These are phyloP conservation scores for Pachypsylla venusta DNA, from an alignment of 1,140 invertebrate species.

Conservation along the genomic window DNA sequence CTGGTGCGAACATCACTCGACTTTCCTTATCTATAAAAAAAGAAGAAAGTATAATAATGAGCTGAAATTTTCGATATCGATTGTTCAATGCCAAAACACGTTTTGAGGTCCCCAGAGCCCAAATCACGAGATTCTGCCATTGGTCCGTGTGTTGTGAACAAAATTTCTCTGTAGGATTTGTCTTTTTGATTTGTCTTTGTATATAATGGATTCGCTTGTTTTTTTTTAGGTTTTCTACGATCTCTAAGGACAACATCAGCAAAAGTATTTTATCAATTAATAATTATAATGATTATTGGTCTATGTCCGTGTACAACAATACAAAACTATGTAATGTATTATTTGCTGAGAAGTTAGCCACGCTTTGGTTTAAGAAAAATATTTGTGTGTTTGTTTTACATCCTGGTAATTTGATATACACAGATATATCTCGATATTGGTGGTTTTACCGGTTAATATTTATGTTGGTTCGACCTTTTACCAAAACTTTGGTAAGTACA, in stretches of 20 bases:
- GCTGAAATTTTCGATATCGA: no score
- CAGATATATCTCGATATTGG: conserved; percentile 59
- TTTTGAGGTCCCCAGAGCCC: no score
- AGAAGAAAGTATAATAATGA: no score
- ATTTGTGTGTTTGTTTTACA: conserved; percentile 72
- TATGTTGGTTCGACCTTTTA: conserved; percentile 71
- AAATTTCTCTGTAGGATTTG: conserved; percentile 12
- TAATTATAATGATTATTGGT: conserved; percentile 45
- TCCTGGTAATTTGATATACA: conserved; percentile 80
- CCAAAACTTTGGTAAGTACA: conserved; percentile 82
- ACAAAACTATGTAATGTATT: conserved; percentile 82
- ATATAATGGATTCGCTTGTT: conserved; percentile 23
- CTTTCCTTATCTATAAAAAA: no score
- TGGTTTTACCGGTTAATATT: conserved; percentile 67
- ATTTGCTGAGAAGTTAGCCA: conserved; percentile 60
- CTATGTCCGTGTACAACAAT: conserved; percentile 75
- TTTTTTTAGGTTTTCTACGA: conserved; percentile 46
- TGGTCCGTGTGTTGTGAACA: conserved; percentile 9
- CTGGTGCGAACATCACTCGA: no score
- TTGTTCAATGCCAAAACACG: no score
- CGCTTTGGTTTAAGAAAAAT: conserved; percentile 35
- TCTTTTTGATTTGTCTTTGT: conserved; percentile 11
- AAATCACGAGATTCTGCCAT: no score
- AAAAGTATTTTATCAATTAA: conserved; percentile 41
- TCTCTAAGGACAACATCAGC: conserved; percentile 39